These are phyloP conservation scores for Numenius arquata DNA, from an alignment of 2,113 vertebrate genomes.

Conservation along the genomic window DNA sequence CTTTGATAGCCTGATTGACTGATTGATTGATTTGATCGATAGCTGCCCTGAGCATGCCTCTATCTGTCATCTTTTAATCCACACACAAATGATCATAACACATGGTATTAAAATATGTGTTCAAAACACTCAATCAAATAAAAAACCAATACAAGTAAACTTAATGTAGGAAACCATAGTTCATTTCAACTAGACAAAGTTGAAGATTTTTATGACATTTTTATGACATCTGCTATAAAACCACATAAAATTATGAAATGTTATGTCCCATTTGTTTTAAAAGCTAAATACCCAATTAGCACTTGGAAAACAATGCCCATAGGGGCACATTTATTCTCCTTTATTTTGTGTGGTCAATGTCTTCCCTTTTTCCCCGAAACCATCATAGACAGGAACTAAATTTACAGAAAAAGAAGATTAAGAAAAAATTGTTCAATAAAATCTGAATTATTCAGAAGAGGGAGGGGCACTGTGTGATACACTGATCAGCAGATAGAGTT, in stretches of 20 bases:
- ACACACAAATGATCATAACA: neutral
- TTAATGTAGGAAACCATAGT: neutral
- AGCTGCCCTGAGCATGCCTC: neutral
- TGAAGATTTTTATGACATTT: neutral
- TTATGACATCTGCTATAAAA: neutral
- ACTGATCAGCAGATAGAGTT: neutral
- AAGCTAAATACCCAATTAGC: neutral
- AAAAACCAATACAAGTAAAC: neutral
- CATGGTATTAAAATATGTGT: neutral
- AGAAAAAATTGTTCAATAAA: neutral
- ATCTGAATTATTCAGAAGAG: neutral
- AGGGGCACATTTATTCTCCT: neutral
- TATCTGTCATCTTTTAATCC: neutral
- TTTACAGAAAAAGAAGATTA: neutral
- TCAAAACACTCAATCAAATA: neutral
- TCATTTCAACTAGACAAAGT: neutral
- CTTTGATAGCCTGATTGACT: neutral
- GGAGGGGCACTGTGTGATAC: neutral
- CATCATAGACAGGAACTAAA: neutral
- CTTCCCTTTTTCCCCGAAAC: neutral
- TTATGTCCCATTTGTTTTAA: neutral
- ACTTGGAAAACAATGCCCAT: neutral
- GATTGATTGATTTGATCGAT: neutral
- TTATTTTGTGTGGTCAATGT: neutral
- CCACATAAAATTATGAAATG: accelerated